These are phyloP conservation scores for Athene noctua DNA, from an alignment of 2,113 vertebrate genomes.

Conservation along the genomic window DNA sequence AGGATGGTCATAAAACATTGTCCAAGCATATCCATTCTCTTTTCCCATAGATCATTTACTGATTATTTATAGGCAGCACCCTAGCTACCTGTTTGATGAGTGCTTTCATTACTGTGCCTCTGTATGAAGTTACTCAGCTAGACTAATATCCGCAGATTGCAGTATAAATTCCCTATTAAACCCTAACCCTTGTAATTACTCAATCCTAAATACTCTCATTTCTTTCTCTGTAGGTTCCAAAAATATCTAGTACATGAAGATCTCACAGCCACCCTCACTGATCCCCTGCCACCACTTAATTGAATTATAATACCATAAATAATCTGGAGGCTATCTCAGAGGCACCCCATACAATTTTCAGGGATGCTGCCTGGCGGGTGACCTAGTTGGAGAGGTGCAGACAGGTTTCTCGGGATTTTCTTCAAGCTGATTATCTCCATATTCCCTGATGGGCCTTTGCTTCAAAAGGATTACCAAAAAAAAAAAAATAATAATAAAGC, in stretches of 20 bases:
- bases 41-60: not conserved
- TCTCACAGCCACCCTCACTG: conserved; percentile 11
- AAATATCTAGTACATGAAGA: not conserved
- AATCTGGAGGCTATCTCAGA: conserved; percentile 41
- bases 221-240: conserved; percentile 22
- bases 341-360: conserved; percentile 29
- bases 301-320: conserved; percentile 59
- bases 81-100: not conserved
- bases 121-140: not conserved
- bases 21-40: not conserved
- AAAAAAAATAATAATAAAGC: not conserved
- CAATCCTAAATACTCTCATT: conserved; percentile 42
- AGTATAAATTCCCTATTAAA: conserved; percentile 20
- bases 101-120: not conserved
- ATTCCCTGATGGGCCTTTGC: not conserved
- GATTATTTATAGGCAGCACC: not conserved
- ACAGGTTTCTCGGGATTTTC: conserved; percentile 11
- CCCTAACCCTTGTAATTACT: conserved; percentile 31
- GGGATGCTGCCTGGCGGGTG: not conserved
- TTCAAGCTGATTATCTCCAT: conserved; percentile 36
- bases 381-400: conserved; percentile 48
- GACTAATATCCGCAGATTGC: not conserved
- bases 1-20: not conserved
- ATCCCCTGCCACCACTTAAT: conserved; percentile 41
- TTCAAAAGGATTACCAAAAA: not conserved